Percentiles rank a stretch among this genome's conserved stretches.
Evolutionary conservation across 2,113 vertebrate genomes (phyloP).

Genomic region (Pseudopipra pipra): DNA sequence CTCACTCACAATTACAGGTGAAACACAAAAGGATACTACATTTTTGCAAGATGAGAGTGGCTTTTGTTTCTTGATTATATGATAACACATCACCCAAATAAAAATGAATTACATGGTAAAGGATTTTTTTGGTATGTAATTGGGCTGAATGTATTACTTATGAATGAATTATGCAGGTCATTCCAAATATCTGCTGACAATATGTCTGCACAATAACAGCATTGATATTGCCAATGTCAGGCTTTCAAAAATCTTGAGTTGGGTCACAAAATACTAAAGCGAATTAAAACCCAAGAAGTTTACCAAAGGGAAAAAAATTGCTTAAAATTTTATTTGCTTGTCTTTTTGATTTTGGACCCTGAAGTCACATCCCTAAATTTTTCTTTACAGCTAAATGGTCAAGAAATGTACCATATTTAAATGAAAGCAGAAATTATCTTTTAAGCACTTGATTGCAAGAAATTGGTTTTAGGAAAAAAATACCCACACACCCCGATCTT

Average conservation of each 20-base stretch:
- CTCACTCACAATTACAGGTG: not conserved
- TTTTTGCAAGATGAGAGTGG: not conserved
- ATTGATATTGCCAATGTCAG: fast-evolving
- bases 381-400: not conserved
- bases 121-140: not conserved
- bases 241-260: not conserved
- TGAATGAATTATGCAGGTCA: not conserved
- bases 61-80: not conserved
- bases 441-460: not conserved
- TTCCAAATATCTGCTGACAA: not conserved
- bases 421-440: not conserved
- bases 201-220: not conserved
- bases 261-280: not conserved
- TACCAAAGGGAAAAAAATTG: not conserved
- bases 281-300: not conserved
- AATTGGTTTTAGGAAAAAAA: not conserved
- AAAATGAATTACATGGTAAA: not conserved
- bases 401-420: not conserved
- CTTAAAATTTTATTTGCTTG: not conserved
- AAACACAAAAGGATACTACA: not conserved
- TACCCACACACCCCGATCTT: not conserved
- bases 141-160: not conserved
- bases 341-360: not conserved
- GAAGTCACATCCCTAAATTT: not conserved
- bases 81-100: not conserved